Conservation (phyloP, 2,113 vertebrate genomes). For the Plecotus auritus region DNA sequence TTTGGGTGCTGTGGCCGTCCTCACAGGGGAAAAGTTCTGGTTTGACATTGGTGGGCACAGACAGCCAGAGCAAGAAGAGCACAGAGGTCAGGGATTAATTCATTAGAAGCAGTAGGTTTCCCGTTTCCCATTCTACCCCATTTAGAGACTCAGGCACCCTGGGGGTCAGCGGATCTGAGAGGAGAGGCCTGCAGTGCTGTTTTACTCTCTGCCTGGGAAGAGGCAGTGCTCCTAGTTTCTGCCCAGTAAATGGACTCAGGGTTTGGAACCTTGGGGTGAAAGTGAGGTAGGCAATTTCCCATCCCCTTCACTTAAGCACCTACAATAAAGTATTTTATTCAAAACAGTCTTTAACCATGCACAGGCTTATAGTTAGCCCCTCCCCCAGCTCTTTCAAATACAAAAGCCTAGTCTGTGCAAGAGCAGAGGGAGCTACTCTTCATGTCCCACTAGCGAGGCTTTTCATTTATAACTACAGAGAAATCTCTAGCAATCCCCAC, state of each 20-base stretch:
- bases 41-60: background rate
- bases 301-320: background rate
- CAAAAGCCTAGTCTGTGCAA: fast-evolving
- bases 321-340: background rate
- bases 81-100: background rate
- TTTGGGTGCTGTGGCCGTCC: too few relatives aligned
- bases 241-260: background rate
- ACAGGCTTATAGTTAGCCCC: background rate
- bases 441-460: background rate
- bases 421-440: background rate
- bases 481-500: background rate
- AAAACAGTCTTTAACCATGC: background rate
- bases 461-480: background rate
- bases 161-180: too few relatives aligned
- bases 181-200: background rate
- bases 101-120: fast-evolving
- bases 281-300: fast-evolving
- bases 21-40: background rate
- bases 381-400: background rate
- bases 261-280: background rate
- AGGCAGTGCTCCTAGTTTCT: background rate
- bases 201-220: fast-evolving
- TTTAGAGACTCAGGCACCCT: background rate
- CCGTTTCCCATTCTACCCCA: fast-evolving
- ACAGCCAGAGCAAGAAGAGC: background rate